Evolutionary conservation across 2,888 invertebrate species (phyloP), one percentile per base, ranked within the genome.

Genomic region (Meliscaeva auricollis): DNA sequence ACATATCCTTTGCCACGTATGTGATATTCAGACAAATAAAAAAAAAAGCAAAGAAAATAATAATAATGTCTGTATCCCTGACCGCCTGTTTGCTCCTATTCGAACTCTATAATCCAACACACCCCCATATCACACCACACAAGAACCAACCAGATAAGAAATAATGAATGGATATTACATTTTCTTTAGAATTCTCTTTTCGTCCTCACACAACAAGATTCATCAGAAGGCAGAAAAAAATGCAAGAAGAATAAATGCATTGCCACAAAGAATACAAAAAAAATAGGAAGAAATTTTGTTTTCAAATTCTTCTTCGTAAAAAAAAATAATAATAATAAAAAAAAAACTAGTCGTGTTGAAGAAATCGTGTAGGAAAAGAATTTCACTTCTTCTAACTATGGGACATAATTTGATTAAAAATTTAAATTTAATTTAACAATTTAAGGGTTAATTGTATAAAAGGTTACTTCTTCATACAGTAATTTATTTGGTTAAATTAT

Each of bases 141-240:
- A 0, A 22, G 8, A 20, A n/a, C 30, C 48, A 9, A 38, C 6
- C 5, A 78, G 83, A 83, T 83, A 83, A 78, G 74, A 75, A 69
- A 66, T 64, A 83, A 83, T 75, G 83, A 79, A 83, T 78, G 56
- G 74, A 79, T 83, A 83, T 78, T 74, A 70, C 74, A 78, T 70
- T 83, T 83, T 83, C 82, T 69, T 83, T 83, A 68, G 82, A 83
- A 83, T 66, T 26, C 44, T 38, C 9, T 15, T 62, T 30, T 58
- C 48, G 62, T 78, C 41, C 62, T 52, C 13, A 22, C 5, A 9
- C 3, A 22, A 1, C 1, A 20, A 22, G 48, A 4, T 26, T 3
- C 26, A 26, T n/a, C n/a, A n/a, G 17, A 17, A 41, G 4, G n/a
- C 4, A 9, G 22, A 15, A 7, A 54, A 32, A 68, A 60, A 54